Evolutionary conservation across 2,888 invertebrate species (phyloP), one percentile per base, ranked within the genome.

Genomic region (Scaptomyza cyrtandrae): DNA sequence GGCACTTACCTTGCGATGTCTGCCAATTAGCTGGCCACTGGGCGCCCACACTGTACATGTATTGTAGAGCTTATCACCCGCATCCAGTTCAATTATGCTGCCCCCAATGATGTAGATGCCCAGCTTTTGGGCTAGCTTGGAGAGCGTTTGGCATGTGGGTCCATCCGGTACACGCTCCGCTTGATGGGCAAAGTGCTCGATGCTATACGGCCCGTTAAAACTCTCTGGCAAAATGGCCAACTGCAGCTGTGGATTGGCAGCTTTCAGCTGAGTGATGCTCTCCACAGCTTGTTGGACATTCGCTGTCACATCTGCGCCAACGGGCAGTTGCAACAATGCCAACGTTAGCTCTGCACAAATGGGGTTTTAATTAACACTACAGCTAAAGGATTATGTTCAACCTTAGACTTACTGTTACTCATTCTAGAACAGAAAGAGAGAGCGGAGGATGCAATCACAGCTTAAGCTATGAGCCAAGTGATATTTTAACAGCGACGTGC

Each of bases 201-300:
- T 95, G 64, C 98, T 98, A 92, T 98, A 99, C 0, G 98, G 98
- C 6, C 97, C 97, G 91, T 98, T 99, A 90, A 98, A 99, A 91
- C 98, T 98, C 93, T 99, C 99, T 0, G 97, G 96, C 27, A 97
- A 90, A 1, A 94, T 94, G 41, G 96, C 93, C 53, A 96, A 75
- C 71, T 94, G 77, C 0, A 91, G 59, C 53, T 86, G 69, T 1
- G 91, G 87, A 78, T 91, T 86, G 29, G 73, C 65, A 6, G 63
- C 52, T 59, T 91, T 91, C n/a, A 86, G 71, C 29, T 81, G 72
- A 4, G 65, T 82, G 1, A 91, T 71, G 19, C 86, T 72, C 0
- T 73, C 70, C 13, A 89, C 62, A 3, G 91, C 91, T 11, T 79
- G 78, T 0, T 64, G 73, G 4, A 91, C 81, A 71, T 91, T 91